These are phyloP conservation scores for Premnoplex brunnescens DNA, from an alignment of 2,797 vertebrate species.

Conservation along the genomic window DNA sequence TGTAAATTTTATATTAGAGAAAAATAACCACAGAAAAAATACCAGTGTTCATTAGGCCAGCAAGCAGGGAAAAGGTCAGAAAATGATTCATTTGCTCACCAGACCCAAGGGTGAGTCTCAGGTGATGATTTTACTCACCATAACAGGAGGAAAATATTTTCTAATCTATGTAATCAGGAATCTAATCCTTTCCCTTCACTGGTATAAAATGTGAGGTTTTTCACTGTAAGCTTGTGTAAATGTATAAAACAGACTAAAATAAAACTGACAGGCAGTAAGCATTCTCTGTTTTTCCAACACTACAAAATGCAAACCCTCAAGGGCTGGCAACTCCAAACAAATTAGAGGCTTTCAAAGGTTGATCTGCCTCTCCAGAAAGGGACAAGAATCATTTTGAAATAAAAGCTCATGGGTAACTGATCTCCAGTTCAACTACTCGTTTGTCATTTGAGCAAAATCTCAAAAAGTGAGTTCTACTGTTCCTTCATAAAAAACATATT, in stretches of 20 bases:
- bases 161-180: constrained; percentile 34
- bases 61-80: constrained; percentile 13
- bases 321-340: neutral
- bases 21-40: neutral
- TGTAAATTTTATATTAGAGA: neutral
- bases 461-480: neutral
- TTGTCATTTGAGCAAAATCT: neutral
- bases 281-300: neutral
- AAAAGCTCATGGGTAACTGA: neutral
- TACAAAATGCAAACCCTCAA: neutral
- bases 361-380: neutral
- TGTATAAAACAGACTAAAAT: neutral
- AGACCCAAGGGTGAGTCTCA: neutral
- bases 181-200: constrained; percentile 5
- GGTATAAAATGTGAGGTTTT: neutral
- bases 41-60: neutral
- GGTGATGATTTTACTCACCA: constrained; percentile 24
- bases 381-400: neutral
- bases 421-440: neutral
- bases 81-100: neutral
- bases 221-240: neutral
- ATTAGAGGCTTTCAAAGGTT: neutral
- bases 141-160: constrained; percentile 18
- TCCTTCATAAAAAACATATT: neutral
- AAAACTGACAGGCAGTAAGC: neutral